Evolutionary conservation across 2,888 invertebrate genomes (phyloP), one percentile per base, ranked within the genome.

Genomic region (Steinernema scapterisci): DNA sequence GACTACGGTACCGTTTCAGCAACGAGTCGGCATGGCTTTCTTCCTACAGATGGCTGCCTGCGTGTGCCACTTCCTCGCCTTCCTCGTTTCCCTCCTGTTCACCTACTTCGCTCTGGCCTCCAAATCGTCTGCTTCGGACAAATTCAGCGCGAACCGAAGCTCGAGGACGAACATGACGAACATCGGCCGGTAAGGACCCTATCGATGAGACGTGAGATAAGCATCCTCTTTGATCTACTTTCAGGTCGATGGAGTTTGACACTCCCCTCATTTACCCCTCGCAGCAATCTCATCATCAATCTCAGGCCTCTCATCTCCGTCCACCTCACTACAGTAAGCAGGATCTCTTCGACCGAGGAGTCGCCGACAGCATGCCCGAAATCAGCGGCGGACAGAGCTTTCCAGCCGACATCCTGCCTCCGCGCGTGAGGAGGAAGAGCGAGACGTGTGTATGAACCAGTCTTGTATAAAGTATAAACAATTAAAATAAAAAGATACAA

Each of bases 331-430:
- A 82, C 77, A 46, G 56, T 21, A 78, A 78, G 70, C 77, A 78
- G 9, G 79, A 84, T 43, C 82, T 82, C 43, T 81, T 80, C 74
- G 78, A 81, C 45, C 73, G 80, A 13, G 75, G 76, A 23, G 80
- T 82, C n/a, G 86, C 85, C 7, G 86, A 86, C 56, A 82, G 82
- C 45, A 86, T 86, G 86, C 86, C 86, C 19, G 86, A 86, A 72
- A 81, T 54, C 43, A 52, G 70, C 46, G 19, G 44, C 19, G 46
- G 72, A 71, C 72, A 83, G 73, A 72, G 72, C 48, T 83, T 78
- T 75, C 84, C 81, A 52, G 81, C 84, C 1, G 83, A 81, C 70
- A 78, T 84, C 44, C 77, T 80, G 75, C 72, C 82, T 51, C 76
- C 82, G 1, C 77, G 86, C 78, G 82, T 86, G 23, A 78, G 86